These are phyloP conservation scores for Rhynchomys soricoides DNA, from an alignment of 2,113 vertebrate genomes.

Conservation along the genomic window DNA sequence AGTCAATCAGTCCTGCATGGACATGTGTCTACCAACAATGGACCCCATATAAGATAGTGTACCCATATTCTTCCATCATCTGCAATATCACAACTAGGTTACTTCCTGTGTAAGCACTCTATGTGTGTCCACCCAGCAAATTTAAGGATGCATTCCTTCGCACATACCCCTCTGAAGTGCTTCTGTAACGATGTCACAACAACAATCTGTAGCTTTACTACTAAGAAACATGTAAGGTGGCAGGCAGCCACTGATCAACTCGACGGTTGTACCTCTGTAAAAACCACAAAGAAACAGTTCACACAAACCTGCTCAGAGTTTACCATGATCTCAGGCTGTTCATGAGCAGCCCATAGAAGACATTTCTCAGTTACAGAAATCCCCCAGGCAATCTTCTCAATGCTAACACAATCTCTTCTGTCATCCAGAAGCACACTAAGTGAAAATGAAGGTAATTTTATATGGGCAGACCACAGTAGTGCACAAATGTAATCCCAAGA, in stretches of 20 bases:
- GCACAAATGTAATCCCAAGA: neutral
- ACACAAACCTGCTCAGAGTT: neutral
- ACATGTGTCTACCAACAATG: neutral
- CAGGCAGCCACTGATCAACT: rapidly evolving
- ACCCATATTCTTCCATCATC: neutral
- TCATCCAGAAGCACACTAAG: rapidly evolving
- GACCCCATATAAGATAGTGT: no score
- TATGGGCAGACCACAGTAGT: neutral
- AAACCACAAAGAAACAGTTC: no score
- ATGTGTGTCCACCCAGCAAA: neutral
- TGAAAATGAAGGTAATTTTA: neutral
- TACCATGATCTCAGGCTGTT: neutral
- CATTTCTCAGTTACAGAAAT: neutral
- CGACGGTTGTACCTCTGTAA: rapidly evolving
- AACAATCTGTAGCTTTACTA: neutral
- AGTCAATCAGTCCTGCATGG: neutral
- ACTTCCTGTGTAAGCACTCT: neutral
- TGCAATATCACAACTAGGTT: rapidly evolving
- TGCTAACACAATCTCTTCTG: no score
- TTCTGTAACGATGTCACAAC: rapidly evolving
- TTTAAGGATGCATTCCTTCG: neutral
- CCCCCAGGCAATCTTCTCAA: neutral
- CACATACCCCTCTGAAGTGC: neutral
- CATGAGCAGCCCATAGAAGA: neutral
- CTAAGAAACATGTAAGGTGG: rapidly evolving